Conservation (phyloP, 2,797 vertebrate species). For the Chloroceryle amazona region DNA sequence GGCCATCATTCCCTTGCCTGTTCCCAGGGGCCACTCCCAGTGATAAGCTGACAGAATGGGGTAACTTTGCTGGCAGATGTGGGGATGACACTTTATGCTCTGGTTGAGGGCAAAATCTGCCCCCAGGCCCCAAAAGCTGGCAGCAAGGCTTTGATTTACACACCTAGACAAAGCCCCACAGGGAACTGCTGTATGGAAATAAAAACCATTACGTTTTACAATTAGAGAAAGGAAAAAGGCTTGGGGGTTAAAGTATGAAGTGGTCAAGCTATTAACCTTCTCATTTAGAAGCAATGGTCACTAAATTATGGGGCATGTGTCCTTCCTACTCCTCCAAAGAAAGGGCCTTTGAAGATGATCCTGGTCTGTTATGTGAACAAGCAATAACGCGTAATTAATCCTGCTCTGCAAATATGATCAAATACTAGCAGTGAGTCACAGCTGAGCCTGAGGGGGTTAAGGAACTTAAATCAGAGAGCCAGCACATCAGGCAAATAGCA, state of each 20-base stretch:
- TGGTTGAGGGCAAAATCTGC: background rate
- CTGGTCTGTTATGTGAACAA: background rate
- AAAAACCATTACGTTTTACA: slow-evolving; percentile 1
- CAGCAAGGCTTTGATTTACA: slow-evolving; percentile 24
- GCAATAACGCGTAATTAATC: slow-evolving; percentile 53
- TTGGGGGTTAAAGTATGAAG: slow-evolving; percentile 48
- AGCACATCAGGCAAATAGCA: background rate
- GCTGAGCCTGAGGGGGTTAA: slow-evolving; percentile 9
- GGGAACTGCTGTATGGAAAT: background rate
- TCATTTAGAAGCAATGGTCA: slow-evolving; percentile 53
- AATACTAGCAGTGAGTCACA: slow-evolving; percentile 32
- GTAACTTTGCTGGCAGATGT: background rate
- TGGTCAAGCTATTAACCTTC: slow-evolving; percentile 62
- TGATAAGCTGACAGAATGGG: background rate
- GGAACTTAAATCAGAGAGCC: slow-evolving; percentile 1
- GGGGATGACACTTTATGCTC: background rate
- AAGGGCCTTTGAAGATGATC: slow-evolving; percentile 54
- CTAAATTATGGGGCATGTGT: slow-evolving; percentile 49
- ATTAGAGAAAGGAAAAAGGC: slow-evolving; percentile 1
- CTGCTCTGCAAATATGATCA: slow-evolving; percentile 49
- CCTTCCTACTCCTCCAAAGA: slow-evolving; percentile 35
- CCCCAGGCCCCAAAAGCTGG: background rate
- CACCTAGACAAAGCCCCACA: background rate
- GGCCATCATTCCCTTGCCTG: background rate
- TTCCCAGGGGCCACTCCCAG: background rate